Percentiles rank a stretch among this genome's conserved stretches.
phyloP scores from a whole-genome alignment of 2,888 invertebrate genomes.

The Epinotia bilunana region DNA sequence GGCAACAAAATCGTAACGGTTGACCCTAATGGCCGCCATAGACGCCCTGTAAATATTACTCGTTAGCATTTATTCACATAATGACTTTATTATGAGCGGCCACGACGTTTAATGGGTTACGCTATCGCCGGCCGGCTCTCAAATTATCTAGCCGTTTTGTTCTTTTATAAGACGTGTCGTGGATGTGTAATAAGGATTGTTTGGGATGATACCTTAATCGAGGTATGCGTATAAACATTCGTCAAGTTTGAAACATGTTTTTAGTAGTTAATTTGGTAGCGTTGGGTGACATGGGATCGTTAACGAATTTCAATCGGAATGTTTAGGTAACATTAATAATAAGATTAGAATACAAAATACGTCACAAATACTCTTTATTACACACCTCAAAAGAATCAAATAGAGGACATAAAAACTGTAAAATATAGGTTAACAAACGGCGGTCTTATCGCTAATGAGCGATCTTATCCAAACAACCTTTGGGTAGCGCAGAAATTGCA shows the following conservation, averaged over 20 bases:
- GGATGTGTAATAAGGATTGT: constrained; percentile 23
- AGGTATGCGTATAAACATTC: not conserved
- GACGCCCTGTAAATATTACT: constrained; percentile 75
- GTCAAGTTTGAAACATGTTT: not conserved
- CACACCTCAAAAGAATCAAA: too few species aligned
- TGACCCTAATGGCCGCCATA: constrained; percentile 70
- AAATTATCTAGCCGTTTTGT: constrained; percentile 30
- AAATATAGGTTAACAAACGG: too few species aligned
- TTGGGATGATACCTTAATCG: constrained; percentile 17
- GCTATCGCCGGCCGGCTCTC: constrained; percentile 41
- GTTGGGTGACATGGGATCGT: too few species aligned
- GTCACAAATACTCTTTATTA: too few species aligned
- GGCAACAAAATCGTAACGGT: constrained; percentile 55
- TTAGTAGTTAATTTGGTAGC: not conserved
- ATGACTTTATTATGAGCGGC: constrained; percentile 77
- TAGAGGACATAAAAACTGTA: too few species aligned
- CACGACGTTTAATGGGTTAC: constrained; percentile 56
- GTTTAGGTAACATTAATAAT: too few species aligned
- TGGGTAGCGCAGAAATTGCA: too few species aligned
- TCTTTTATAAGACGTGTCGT: constrained; percentile 13
- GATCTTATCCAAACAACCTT: too few species aligned
- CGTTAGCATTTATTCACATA: constrained; percentile 77
- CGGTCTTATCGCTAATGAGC: too few species aligned
- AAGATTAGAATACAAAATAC: too few species aligned
- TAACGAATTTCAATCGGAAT: too few species aligned